Conservation (phyloP, 2,888 invertebrate species). For the Meiosimyza platycephala region DNA sequence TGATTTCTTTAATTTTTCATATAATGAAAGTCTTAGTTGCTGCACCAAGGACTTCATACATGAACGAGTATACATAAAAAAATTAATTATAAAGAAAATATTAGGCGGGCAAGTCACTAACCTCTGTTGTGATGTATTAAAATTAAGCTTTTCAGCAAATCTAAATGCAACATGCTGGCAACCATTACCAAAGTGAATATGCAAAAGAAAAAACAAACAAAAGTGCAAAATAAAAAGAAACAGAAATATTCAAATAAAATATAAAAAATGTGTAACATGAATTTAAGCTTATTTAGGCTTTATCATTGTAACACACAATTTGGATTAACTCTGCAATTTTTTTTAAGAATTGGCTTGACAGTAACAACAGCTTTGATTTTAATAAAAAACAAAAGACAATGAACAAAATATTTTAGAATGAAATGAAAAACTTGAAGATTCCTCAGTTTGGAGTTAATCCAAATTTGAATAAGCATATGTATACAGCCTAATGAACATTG, state of each 20-base stretch:
- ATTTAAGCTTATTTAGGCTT: not conserved
- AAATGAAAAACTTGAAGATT: too few relatives aligned
- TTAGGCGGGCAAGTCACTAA: conserved; percentile 54
- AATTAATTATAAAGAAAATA: not conserved
- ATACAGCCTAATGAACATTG: not conserved
- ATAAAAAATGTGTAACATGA: not conserved
- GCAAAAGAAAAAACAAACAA: conserved; percentile 47
- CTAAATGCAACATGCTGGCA: conserved; percentile 68
- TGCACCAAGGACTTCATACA: too few relatives aligned
- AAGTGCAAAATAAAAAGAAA: conserved; percentile 38
- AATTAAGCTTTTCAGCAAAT: conserved; percentile 66
- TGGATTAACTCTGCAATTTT: too few relatives aligned
- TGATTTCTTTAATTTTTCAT: too few relatives aligned
- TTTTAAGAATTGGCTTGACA: too few relatives aligned
- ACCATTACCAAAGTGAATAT: conserved; percentile 64
- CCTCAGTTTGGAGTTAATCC: not conserved
- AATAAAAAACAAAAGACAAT: too few relatives aligned
- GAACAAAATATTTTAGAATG: too few relatives aligned
- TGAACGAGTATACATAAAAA: conserved; percentile 13
- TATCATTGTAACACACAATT: too few relatives aligned
- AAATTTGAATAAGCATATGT: not conserved
- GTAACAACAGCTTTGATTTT: too few relatives aligned
- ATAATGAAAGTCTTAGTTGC: too few relatives aligned
- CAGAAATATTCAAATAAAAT: conserved; percentile 23
- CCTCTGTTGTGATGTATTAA: conserved; percentile 63